Percentiles rank a stretch among this genome's conserved stretches.
These are phyloP conservation scores for Lasioglossum vierecki DNA, from an alignment of 2,888 invertebrate species.

Conservation along the genomic window DNA sequence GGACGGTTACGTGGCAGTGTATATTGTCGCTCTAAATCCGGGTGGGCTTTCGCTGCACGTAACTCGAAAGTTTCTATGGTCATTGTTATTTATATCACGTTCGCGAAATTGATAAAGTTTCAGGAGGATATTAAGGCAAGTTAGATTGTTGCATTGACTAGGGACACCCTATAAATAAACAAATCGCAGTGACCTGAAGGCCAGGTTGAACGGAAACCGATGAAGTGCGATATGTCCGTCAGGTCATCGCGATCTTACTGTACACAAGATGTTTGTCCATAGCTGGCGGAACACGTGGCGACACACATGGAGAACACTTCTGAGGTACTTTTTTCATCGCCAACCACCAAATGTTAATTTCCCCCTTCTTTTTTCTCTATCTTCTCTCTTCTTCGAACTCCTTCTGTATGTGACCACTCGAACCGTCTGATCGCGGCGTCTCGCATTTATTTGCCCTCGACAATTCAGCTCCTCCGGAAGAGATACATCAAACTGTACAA, in stretches of 20 bases:
- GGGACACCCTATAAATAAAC: conserved; percentile 69
- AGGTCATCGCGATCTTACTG: conserved; percentile 78
- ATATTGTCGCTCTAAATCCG: neutral
- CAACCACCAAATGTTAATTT: conserved; percentile 70
- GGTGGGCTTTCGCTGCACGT: neutral
- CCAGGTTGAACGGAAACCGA: conserved; percentile 49
- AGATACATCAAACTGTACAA: neutral
- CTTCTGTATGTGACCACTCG: conserved; percentile 57
- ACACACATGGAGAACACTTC: conserved; percentile 80
- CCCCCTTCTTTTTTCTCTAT: conserved; percentile 57
- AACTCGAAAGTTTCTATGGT: neutral
- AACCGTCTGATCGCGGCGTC: conserved; percentile 40
- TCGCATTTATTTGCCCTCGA: conserved; percentile 55
- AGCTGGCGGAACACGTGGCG: conserved; percentile 82
- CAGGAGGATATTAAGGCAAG: conserved; percentile 4
- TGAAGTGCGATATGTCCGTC: conserved; percentile 65
- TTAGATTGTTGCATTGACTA: conserved; percentile 4
- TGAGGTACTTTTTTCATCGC: conserved; percentile 77
- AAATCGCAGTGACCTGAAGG: conserved; percentile 74
- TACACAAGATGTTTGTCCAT: conserved; percentile 80
- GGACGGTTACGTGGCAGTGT: neutral
- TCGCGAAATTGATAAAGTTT: conserved; percentile 2
- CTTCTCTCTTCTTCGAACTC: conserved; percentile 57
- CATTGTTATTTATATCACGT: neutral
- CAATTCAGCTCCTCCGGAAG: neutral